Conservation (phyloP, 1,140 invertebrate species). For the Portunus trituberculatus region DNA sequence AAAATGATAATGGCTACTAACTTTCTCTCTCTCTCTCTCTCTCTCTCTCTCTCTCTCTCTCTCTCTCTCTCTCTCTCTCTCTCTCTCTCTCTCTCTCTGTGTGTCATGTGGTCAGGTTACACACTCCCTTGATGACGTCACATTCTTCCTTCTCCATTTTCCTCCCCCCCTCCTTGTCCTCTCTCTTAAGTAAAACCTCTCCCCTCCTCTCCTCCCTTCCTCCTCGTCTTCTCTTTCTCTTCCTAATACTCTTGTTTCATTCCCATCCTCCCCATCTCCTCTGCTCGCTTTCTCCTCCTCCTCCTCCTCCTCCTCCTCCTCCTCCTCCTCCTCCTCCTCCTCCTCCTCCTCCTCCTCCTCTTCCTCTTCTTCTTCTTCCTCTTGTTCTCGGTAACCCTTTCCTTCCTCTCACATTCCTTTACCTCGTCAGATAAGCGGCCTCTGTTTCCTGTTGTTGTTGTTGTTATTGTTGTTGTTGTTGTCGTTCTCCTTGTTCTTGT, state of each 20-base stretch:
- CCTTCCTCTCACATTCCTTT: not conserved
- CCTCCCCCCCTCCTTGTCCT: not conserved
- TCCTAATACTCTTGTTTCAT: too few relatives aligned
- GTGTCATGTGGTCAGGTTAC: not conserved
- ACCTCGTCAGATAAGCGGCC: not conserved
- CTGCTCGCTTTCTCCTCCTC: not conserved
- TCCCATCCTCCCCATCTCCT: too few relatives aligned
- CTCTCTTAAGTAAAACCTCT: not conserved
- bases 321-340: too few relatives aligned
- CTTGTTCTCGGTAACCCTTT: too few relatives aligned
- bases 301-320: not conserved
- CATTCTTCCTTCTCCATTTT: not conserved
- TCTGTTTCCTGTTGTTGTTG: not conserved
- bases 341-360: not conserved
- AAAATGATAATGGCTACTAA: too few relatives aligned
- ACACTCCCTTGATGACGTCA: not conserved
- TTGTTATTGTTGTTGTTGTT: not conserved
- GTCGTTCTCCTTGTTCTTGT: not conserved
- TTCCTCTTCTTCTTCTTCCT: not conserved
- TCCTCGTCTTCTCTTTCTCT: not conserved
- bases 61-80: constrained; percentile 33
- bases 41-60: not conserved
- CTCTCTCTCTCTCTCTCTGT: constrained; percentile 41
- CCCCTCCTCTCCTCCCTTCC: not conserved
- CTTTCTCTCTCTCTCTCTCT: not conserved